Base-by-base conservation (phyloP, 2,113 vertebrate species). In the Heliornis fulica region DNA sequence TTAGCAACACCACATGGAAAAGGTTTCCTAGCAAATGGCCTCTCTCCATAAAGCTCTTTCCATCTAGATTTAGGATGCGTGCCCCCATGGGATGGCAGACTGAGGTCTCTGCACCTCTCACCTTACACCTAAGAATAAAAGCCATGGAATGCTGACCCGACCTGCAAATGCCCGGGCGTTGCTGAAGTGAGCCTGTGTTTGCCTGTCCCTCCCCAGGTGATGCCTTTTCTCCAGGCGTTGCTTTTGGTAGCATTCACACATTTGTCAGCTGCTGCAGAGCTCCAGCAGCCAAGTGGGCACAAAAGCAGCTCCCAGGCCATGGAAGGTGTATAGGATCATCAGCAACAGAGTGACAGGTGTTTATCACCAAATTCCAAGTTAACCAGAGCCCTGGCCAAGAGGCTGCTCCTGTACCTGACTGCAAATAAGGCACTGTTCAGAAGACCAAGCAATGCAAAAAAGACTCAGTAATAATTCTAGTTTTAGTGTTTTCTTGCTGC, bases 261-360 rank as follows among this genome's bases (percentile, higher is more conserved):
- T 51, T 81, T 75, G 63, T 51, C 54, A 26, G 54, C 43, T 45
- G 68, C 51, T 66, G 61, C 41, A 66, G 77, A 80, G 56, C 82
- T 83, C 43, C 64, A 48, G 87, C 51, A 89, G 77, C 93, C 69
- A 85, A 71, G 38, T 3, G 43, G 93, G 77, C 48, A 89, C 71
- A 93, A 79, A 89, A 79, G 84, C 86, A 82, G 93, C 54, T 91
- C 69, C 79, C 95, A 93, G 96, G 89, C 86, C 72, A 19, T 10
- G 84, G 96, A 85, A 83, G 56, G 53, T 66, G 23, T 87, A 78
- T 85, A 57, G 34, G 87, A 94, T 93, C 86, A 94, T 91, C 21
- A 90, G 68, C 65, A 93, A 83, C 68, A n/a, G 51, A 82, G 75
- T 48, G 69, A 54, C 64, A 65, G 72, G 83, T 41, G 45, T 32